These are phyloP conservation scores for Pseudolaguvia tuberculata DNA, from an alignment of 2,113 vertebrate species.

Conservation along the genomic window DNA sequence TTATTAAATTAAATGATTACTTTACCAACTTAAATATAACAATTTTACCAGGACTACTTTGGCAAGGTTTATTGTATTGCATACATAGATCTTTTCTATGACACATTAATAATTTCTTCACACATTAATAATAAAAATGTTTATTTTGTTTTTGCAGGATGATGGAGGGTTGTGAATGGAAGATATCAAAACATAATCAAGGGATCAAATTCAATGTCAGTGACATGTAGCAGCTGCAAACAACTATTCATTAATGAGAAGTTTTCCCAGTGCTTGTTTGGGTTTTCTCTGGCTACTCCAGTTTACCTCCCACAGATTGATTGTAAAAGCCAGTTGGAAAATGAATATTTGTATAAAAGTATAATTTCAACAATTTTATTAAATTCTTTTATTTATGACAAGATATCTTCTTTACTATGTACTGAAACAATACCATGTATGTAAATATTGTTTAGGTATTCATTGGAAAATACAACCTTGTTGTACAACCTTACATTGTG, in stretches of 20 bases:
- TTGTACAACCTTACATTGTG: background rate
- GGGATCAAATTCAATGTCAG: background rate
- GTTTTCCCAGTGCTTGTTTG: too few relatives aligned
- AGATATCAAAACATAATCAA: conserved; percentile 4
- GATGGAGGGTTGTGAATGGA: conserved; percentile 57
- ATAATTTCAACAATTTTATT: background rate
- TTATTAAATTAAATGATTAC: too few relatives aligned
- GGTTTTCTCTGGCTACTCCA: too few relatives aligned
- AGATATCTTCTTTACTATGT: too few relatives aligned
- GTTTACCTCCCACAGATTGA: too few relatives aligned
- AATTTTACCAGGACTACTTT: too few relatives aligned
- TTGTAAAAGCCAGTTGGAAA: too few relatives aligned
- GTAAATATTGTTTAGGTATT: background rate
- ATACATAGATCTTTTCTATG: too few relatives aligned
- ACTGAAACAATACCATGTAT: conserved; percentile 2
- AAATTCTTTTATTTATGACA: background rate
- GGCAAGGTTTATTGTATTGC: too few relatives aligned
- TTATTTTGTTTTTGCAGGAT: conserved; percentile 55
- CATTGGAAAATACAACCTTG: background rate
- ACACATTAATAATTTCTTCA: too few relatives aligned
- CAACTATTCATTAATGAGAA: background rate
- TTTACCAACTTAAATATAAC: too few relatives aligned
- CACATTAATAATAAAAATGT: background rate
- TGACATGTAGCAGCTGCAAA: background rate
- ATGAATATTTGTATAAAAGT: background rate